These are phyloP conservation scores for Pegoplata infirma DNA, from an alignment of 2,888 invertebrate species.

Conservation along the genomic window DNA sequence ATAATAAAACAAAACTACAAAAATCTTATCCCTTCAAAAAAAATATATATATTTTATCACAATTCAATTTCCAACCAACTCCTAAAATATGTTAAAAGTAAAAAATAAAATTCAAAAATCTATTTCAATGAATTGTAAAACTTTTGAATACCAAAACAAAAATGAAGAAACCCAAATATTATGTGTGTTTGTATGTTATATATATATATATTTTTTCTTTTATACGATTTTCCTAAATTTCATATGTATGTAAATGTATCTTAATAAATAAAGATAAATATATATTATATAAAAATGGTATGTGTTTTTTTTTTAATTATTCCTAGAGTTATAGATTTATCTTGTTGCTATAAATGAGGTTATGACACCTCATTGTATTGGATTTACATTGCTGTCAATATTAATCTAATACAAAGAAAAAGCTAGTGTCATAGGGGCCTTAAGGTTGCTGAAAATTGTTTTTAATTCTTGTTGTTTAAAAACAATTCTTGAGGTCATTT, in stretches of 20 bases:
- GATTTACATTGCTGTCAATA: not conserved
- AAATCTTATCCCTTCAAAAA: slow-evolving; percentile 40
- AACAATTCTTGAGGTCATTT: too few relatives aligned
- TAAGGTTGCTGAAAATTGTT: too few relatives aligned
- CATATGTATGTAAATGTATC: slow-evolving; percentile 62
- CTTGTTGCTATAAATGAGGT: too few relatives aligned
- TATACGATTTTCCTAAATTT: slow-evolving; percentile 63
- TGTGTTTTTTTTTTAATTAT: not conserved
- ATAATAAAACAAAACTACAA: slow-evolving; percentile 39
- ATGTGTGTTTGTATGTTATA: slow-evolving; percentile 60
- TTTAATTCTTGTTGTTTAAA: too few relatives aligned
- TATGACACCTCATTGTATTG: too few relatives aligned
- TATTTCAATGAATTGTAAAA: slow-evolving; percentile 52
- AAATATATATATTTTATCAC: slow-evolving; percentile 54
- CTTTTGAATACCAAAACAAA: slow-evolving; percentile 43
- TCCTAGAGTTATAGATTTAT: too few relatives aligned
- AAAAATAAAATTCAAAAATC: slow-evolving; percentile 38
- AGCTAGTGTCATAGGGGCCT: too few relatives aligned
- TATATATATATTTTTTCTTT: slow-evolving; percentile 58
- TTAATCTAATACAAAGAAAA: too few relatives aligned
- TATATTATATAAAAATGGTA: slow-evolving; percentile 55
- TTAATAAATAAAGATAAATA: slow-evolving; percentile 63
- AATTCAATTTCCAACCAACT: slow-evolving; percentile 42
- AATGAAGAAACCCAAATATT: slow-evolving; percentile 24
- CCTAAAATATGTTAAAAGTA: slow-evolving; percentile 41